These are phyloP conservation scores for Tupiocoris notatus DNA, from an alignment of 2,888 invertebrate species.

Conservation along the genomic window DNA sequence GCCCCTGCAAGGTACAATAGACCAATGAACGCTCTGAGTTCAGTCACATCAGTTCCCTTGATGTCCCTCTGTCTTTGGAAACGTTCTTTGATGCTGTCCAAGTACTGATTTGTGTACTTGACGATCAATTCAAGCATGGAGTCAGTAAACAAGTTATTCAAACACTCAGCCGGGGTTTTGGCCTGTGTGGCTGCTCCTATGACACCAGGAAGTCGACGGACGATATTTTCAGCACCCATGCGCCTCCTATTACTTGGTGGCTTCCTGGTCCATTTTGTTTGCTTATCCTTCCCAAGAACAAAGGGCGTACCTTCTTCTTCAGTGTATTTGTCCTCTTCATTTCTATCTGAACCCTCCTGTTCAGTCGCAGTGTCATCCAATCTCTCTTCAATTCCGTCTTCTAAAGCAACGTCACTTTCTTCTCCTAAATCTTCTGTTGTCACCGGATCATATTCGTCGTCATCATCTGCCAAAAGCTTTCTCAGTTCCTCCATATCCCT, in stretches of 20 bases:
- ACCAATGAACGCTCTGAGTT: slow-evolving; percentile 48
- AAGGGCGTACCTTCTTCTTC: not conserved
- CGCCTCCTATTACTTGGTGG: too few species aligned
- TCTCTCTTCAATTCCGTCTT: too few species aligned
- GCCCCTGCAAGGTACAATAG: slow-evolving; percentile 42
- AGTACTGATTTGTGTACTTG: too few species aligned
- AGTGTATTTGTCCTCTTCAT: not conserved
- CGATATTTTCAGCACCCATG: too few species aligned
- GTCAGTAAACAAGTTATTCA: too few species aligned
- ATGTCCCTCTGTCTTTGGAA: slow-evolving; percentile 48
- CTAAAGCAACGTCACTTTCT: not conserved
- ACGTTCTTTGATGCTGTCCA: slow-evolving; percentile 42
- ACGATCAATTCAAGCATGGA: too few species aligned
- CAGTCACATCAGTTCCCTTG: slow-evolving; percentile 44
- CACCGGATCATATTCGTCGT: not conserved
- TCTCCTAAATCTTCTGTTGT: not conserved
- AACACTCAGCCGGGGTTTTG: too few species aligned
- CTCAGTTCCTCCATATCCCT: not conserved
- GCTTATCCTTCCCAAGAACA: slow-evolving; percentile 44
- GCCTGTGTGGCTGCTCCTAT: too few species aligned
- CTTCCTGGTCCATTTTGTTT: slow-evolving; percentile 49
- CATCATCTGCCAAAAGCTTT: not conserved
- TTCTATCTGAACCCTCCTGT: not conserved
- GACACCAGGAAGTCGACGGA: too few species aligned
- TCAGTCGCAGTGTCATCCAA: too few species aligned